Percentiles rank a stretch among this genome's conserved stretches.
Conservation (phyloP, 2,888 invertebrate genomes). For the Phyllotreta cruciferae region DNA sequence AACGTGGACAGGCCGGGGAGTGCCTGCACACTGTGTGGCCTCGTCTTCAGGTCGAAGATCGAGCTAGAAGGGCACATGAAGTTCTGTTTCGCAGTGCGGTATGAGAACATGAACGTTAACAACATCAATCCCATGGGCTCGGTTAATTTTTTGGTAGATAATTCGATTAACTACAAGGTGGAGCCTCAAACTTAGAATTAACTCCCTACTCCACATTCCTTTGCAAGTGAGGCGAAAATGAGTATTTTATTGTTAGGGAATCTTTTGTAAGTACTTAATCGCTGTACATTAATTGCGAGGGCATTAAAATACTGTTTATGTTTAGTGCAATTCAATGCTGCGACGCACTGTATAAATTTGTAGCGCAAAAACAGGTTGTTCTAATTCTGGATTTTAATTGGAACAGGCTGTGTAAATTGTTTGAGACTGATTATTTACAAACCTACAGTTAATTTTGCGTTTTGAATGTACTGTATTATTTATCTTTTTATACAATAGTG, state of each 20-base stretch:
- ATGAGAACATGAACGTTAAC: no score
- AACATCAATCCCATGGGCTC: neutral
- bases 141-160: no score
- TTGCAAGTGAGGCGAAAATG: no score
- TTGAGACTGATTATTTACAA: constrained; percentile 19
- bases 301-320: no score
- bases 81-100: constrained; percentile 26
- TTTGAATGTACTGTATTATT: neutral
- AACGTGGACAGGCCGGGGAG: constrained; percentile 31
- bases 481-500: constrained; percentile 8
- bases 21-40: constrained; percentile 29
- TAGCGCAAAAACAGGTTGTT: no score
- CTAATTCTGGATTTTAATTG: no score
- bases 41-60: constrained; percentile 24
- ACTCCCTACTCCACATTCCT: no score
- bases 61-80: constrained; percentile 33
- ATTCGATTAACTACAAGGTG: neutral
- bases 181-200: constrained; percentile 8
- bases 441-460: neutral
- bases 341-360: no score
- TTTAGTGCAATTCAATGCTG: no score
- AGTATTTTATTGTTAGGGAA: no score
- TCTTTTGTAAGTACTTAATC: no score
- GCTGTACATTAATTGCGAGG: no score
- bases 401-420: neutral